A percentile compares a stretch with the other conserved stretches of the same genome.
These are phyloP conservation scores for Ctenosaura bakeri DNA, from an alignment of 2,797 vertebrate genomes.

Conservation along the genomic window DNA sequence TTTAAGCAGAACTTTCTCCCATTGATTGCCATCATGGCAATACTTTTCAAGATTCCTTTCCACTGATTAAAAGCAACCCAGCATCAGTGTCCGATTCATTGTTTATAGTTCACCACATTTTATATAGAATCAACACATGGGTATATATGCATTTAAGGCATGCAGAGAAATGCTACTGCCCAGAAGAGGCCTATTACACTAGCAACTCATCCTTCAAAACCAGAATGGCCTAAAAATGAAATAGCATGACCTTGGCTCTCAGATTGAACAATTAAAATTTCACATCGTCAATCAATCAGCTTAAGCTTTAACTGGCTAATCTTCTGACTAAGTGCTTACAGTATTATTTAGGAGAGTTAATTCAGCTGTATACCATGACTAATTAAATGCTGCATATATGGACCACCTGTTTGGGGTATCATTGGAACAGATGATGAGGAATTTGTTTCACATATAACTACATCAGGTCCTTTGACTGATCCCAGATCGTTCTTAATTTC, in stretches of 20 bases:
- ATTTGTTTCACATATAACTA: conserved; percentile 20
- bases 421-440: background rate
- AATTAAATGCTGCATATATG: conserved; percentile 5
- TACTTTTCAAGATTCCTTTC: background rate
- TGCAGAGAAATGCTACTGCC: background rate
- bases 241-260: background rate
- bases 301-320: conserved; percentile 17
- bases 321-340: background rate
- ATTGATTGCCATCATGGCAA: background rate
- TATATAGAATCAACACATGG: background rate
- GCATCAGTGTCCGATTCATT: background rate
- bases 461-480: background rate
- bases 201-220: background rate
- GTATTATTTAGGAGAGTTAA: conserved; percentile 8
- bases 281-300: background rate
- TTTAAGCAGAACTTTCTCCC: background rate
- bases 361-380: background rate
- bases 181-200: background rate
- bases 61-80: background rate
- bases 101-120: background rate
- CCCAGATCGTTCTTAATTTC: background rate
- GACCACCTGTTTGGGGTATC: background rate
- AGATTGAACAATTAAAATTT: conserved; percentile 10
- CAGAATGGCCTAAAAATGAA: conserved; percentile 9
- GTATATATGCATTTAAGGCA: background rate